These are phyloP conservation scores for Clarias batrachus DNA, from an alignment of 2,113 vertebrate species.

Conservation along the genomic window DNA sequence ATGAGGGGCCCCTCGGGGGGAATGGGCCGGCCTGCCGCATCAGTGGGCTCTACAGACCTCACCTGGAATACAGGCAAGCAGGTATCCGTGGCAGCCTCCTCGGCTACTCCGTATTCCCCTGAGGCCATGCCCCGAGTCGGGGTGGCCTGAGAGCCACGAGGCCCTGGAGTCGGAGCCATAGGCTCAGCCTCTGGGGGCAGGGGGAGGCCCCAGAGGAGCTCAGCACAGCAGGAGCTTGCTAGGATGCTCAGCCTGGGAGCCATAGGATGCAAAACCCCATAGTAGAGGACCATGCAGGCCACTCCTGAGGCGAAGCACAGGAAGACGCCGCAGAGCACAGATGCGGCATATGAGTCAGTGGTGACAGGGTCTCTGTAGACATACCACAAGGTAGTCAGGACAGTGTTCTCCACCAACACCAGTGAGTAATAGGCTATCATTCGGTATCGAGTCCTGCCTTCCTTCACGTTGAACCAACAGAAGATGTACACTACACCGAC, in stretches of 20 bases:
- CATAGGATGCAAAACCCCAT: constrained; percentile 93
- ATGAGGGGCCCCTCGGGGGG: constrained; percentile 93
- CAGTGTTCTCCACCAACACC: constrained; percentile 93
- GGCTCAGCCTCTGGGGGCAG: constrained; percentile 97
- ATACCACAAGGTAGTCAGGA: constrained; percentile 98
- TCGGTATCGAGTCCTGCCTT: constrained; percentile 95
- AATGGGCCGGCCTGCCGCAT: constrained; percentile 86
- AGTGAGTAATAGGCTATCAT: constrained; percentile 97
- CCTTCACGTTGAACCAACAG: constrained; percentile 99
- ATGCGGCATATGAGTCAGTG: constrained; percentile 93
- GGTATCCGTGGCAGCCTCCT: constrained; percentile 92
- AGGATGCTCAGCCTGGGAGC: constrained; percentile 90
- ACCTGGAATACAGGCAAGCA: constrained; percentile 99
- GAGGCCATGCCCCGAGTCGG: constrained; percentile 84
- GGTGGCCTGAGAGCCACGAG: constrained; percentile 92
- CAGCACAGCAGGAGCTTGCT: constrained; percentile 96
- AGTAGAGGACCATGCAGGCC: constrained; percentile 94
- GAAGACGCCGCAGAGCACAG: constrained; percentile 97
- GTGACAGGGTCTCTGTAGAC: constrained; percentile 93
- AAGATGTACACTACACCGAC: constrained; percentile 99
- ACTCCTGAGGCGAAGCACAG: constrained; percentile 97
- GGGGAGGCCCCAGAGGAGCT: constrained; percentile 98
- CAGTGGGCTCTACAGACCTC: constrained; percentile 91
- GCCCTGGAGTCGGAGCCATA: constrained; percentile 94
- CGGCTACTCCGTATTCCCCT: constrained; percentile 82